A percentile compares a stretch with the other conserved stretches of the same genome.
phyloP scores from a whole-genome alignment of 2,888 invertebrate species.

The Phyllotreta cruciferae region DNA sequence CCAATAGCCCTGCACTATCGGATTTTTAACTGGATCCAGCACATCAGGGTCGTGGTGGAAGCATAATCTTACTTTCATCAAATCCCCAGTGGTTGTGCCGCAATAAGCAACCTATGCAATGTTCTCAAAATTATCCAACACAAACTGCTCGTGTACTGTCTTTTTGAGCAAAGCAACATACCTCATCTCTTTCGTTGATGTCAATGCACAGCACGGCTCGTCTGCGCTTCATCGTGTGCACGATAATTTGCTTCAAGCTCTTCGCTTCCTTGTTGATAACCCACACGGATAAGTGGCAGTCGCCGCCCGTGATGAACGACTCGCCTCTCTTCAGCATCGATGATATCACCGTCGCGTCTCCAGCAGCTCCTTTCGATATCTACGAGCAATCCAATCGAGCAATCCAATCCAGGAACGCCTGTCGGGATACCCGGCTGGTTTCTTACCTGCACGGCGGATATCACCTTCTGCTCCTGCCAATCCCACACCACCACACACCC shows the following conservation, averaged over 20 bases:
- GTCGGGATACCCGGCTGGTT: too few relatives aligned
- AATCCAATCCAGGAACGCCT: too few relatives aligned
- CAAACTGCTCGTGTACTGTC: not conserved
- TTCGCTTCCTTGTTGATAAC: constrained; percentile 73
- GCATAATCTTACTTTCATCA: constrained; percentile 69
- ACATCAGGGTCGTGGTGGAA: constrained; percentile 66
- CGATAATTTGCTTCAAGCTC: constrained; percentile 69
- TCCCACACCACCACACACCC: constrained; percentile 89
- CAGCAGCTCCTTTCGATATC: constrained; percentile 53
- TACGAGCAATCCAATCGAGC: constrained; percentile 1
- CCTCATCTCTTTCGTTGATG: constrained; percentile 72
- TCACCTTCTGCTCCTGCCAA: constrained; percentile 61
- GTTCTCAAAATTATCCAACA: too few relatives aligned
- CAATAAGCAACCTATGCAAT: constrained; percentile 69
- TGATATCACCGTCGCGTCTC: constrained; percentile 57
- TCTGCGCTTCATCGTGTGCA: constrained; percentile 79
- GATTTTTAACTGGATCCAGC: constrained; percentile 63
- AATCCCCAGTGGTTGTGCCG: constrained; percentile 84
- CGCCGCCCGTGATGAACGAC: constrained; percentile 72
- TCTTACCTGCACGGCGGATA: constrained; percentile 60
- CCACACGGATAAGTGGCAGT: constrained; percentile 71
- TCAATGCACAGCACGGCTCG: constrained; percentile 78
- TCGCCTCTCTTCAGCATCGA: constrained; percentile 67
- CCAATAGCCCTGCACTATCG: constrained; percentile 70
- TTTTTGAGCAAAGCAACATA: constrained; percentile 1